Conservation (phyloP, 2,888 invertebrate species). For the Sinopyrophorus schimmeli region DNA sequence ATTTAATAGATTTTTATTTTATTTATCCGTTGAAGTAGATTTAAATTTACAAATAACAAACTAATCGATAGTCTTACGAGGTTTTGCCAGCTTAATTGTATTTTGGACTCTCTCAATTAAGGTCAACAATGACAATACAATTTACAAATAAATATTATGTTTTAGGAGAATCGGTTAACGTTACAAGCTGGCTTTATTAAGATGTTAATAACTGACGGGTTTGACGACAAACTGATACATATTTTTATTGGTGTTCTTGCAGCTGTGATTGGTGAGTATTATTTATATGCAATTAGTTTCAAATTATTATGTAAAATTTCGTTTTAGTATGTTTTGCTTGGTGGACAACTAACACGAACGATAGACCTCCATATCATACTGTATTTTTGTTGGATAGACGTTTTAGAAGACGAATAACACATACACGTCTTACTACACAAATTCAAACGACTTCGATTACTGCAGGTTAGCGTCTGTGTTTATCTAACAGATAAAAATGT, state of each 20-base stretch:
- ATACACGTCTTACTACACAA: slow-evolving; percentile 50
- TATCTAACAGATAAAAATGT: slow-evolving; percentile 1
- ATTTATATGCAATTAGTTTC: not conserved
- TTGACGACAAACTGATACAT: slow-evolving; percentile 82
- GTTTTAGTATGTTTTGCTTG: slow-evolving; percentile 68
- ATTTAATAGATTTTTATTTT: no score
- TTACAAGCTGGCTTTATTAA: no score
- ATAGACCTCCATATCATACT: slow-evolving; percentile 63
- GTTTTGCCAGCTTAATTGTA: no score
- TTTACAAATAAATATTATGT: slow-evolving; percentile 10
- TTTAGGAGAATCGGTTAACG: no score
- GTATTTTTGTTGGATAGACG: slow-evolving; percentile 67
- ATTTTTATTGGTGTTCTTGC: slow-evolving; percentile 66
- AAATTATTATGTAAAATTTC: slow-evolving; percentile 4
- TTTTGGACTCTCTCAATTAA: no score
- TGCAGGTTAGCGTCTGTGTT: slow-evolving; percentile 41
- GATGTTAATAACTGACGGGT: slow-evolving; percentile 79
- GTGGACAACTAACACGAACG: slow-evolving; percentile 73
- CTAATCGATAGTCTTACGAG: not conserved
- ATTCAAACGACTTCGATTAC: slow-evolving; percentile 50
- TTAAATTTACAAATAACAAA: not conserved
- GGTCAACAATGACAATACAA: slow-evolving; percentile 17
- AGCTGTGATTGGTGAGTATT: slow-evolving; percentile 52
- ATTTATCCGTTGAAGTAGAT: not conserved
- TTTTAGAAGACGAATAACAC: slow-evolving; percentile 52